These are phyloP conservation scores for Pelobates cultripes DNA, from an alignment of 2,797 vertebrate genomes.

Conservation along the genomic window DNA sequence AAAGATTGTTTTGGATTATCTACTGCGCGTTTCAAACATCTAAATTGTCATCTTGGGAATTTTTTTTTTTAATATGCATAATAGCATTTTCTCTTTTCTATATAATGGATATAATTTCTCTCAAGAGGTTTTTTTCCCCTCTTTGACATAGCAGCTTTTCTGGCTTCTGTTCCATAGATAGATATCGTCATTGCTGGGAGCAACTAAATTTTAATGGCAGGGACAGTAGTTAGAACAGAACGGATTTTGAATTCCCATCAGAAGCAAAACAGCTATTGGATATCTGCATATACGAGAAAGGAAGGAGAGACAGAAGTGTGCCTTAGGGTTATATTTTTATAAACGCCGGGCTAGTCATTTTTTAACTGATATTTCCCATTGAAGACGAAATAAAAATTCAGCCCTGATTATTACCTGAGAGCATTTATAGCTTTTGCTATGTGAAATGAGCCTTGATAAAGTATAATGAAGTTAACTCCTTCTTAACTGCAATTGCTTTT, in stretches of 20 bases:
- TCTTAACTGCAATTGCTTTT: not conserved
- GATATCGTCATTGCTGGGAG: conserved; percentile 52
- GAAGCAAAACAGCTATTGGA: conserved; percentile 49
- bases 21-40: conserved; percentile 41
- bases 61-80: conserved; percentile 50
- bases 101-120: conserved; percentile 48
- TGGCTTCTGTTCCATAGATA: conserved; percentile 40
- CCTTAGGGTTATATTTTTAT: conserved; percentile 16
- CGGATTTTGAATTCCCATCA: conserved; percentile 49
- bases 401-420: conserved; percentile 11
- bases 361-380: conserved; percentile 12
- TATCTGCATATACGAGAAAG: conserved; percentile 41
- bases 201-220: conserved; percentile 47
- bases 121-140: conserved; percentile 26
- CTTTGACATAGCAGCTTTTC: conserved; percentile 43
- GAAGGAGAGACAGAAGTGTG: conserved; percentile 15
- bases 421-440: not conserved
- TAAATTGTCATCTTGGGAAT: conserved; percentile 50
- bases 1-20: conserved; percentile 47
- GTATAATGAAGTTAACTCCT: conserved; percentile 18
- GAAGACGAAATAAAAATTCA: conserved; percentile 3
- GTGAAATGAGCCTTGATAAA: not conserved
- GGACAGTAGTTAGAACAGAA: conserved; percentile 41
- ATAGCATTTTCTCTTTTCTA: conserved; percentile 32
- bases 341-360: conserved; percentile 1